These are phyloP conservation scores for Melitaea cinxia DNA, from an alignment of 1,140 invertebrate genomes.

Conservation along the genomic window DNA sequence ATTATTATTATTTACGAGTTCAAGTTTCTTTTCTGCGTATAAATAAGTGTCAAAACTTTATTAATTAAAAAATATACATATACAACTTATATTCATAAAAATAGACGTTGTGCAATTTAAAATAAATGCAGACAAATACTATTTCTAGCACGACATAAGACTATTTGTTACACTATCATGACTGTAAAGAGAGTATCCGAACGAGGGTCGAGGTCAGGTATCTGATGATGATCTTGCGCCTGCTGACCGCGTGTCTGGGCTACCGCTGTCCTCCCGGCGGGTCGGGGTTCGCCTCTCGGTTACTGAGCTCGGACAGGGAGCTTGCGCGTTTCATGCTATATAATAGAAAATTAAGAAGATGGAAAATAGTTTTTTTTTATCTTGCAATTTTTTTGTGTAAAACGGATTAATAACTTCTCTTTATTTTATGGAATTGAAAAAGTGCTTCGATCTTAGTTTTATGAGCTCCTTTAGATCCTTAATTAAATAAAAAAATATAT, in stretches of 20 bases:
- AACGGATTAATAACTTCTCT: no score
- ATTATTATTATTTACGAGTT: no score
- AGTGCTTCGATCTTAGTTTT: no score
- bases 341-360: no score
- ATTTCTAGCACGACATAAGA: not conserved
- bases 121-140: not conserved
- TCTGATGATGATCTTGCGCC: slow-evolving; percentile 46
- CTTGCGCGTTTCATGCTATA: slow-evolving; percentile 82
- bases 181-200: slow-evolving; percentile 61
- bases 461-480: no score
- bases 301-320: slow-evolving; percentile 82
- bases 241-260: slow-evolving; percentile 41
- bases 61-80: no score
- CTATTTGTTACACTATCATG: slow-evolving; percentile 40
- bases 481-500: no score
- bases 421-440: no score
- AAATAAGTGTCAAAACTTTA: no score
- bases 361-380: no score
- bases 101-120: not conserved
- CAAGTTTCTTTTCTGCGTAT: no score
- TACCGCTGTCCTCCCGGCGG: slow-evolving; percentile 53
- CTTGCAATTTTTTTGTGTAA: no score
- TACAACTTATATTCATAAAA: not conserved
- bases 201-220: slow-evolving; percentile 63
- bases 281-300: slow-evolving; percentile 40